A percentile compares a stretch with the other conserved stretches of the same genome.
Conservation (phyloP, 2,113 vertebrate genomes). For the Ictalurus furcatus region DNA sequence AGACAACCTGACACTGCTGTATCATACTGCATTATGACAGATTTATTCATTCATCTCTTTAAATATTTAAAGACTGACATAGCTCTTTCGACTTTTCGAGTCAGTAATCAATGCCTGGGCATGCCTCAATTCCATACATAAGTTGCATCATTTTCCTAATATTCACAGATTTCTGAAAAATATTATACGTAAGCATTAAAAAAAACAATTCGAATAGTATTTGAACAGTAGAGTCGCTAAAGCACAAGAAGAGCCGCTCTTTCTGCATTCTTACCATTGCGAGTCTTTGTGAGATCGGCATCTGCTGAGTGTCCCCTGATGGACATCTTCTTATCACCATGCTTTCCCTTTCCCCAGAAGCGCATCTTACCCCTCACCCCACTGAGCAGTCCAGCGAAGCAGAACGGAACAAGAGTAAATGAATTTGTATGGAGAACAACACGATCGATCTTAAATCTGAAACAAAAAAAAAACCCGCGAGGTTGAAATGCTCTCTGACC, state of each 20-base stretch:
- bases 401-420: background rate
- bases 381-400: constrained; percentile 2
- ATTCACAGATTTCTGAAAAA: background rate
- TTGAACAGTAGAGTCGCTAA: background rate
- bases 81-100: background rate
- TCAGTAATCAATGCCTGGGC: background rate
- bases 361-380: constrained; percentile 90
- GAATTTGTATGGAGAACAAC: background rate
- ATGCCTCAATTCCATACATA: background rate
- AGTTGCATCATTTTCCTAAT: background rate
- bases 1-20: background rate
- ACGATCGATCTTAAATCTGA: background rate
- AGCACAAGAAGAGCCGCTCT: background rate
- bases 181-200: background rate
- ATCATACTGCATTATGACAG: background rate
- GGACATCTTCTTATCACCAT: constrained; percentile 86
- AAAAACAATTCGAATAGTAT: background rate
- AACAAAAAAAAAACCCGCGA: background rate
- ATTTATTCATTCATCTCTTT: background rate
- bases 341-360: constrained; percentile 91
- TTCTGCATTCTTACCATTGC: constrained; percentile 36
- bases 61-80: background rate
- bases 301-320: constrained; percentile 41
- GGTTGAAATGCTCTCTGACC: constrained; percentile 66
- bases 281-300: constrained; percentile 29